Base-by-base conservation (phyloP, 2,797 vertebrate species). In the Arrhamphus sclerolepis region DNA sequence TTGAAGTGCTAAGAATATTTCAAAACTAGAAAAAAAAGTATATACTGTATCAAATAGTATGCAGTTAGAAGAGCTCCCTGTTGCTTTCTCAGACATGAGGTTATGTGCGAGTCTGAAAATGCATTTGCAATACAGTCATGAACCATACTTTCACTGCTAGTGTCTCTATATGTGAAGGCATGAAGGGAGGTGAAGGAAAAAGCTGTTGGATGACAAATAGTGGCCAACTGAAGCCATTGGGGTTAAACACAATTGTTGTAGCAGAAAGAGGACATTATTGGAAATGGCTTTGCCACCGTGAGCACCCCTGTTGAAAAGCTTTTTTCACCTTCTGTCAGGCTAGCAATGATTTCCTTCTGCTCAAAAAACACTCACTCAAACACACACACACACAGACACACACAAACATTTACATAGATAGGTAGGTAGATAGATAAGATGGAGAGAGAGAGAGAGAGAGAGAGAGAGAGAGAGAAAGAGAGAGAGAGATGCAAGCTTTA, bases 211-310 rank as follows among this genome's bases (percentile, higher is more conserved):
- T 92, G 90, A 91, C 80, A 90, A 89, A 91, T 84, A 83, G 84
- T 87, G 87, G 84, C 81, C 75, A 85, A 80, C 87, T 83, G 79
- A 89, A 92, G 88, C 86, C 91, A 90, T 66, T 81, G 90, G 89
- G 90, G 90, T 92, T 91, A 93, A 92, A 90, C 85, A 90, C 89
- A 90, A 92, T 90, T 91, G 90, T 87, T 91, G 87, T 89, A 88
- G 88, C 87, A 90, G 88, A 89, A 88, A 91, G 87, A 89, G 83
- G 86, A 92, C 89, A 92, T 93, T 92, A 92, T 90, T 91, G 87
- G 89, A 91, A 92, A 92, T 90, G 84, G 84, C 83, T 91, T 89
- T 89, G 83, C 85, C 86, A 89, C 88, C 70, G 67, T 83, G 82
- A 88, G 84, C 84, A 51, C 77, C 82, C 86, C 82, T 80, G 84